Conservation (phyloP, 2,113 vertebrate species). For the Pseudorhombus dupliciocellatus region DNA sequence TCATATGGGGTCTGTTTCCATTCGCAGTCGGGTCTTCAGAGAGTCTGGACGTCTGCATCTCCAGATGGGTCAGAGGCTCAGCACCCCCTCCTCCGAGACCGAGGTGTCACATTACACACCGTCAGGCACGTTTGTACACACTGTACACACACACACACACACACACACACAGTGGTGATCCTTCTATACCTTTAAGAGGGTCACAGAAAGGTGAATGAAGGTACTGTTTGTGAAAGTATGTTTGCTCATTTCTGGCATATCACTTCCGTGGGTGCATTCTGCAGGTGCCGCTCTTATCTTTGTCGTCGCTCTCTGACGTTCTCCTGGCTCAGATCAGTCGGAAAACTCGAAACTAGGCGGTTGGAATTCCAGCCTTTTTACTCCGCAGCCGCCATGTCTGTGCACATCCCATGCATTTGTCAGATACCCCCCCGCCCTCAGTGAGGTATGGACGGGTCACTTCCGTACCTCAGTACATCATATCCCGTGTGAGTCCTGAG, state of each 20-base stretch:
- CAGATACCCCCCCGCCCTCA: slow-evolving; percentile 4
- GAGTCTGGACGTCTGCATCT: slow-evolving; percentile 47
- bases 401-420: slow-evolving; percentile 12
- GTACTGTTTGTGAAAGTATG: slow-evolving; percentile 3
- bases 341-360: slow-evolving; percentile 28
- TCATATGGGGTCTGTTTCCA: slow-evolving; percentile 48
- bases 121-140: neutral
- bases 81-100: slow-evolving; percentile 11
- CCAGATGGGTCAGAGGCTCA: slow-evolving; percentile 64
- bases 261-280: slow-evolving; percentile 60
- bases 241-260: slow-evolving; percentile 40
- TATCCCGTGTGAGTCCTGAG: slow-evolving; percentile 12
- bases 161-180: neutral
- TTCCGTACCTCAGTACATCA: slow-evolving; percentile 9
- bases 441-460: neutral
- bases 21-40: slow-evolving; percentile 36
- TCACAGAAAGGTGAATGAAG: neutral
- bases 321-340: slow-evolving; percentile 49
- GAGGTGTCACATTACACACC: slow-evolving; percentile 54
- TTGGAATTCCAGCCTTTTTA: slow-evolving; percentile 53
- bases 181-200: neutral
- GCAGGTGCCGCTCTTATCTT: slow-evolving; percentile 73
- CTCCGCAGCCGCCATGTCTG: slow-evolving; percentile 12
- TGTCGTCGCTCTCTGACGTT: slow-evolving; percentile 56
- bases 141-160: neutral